Conservation (phyloP, 23 tunicate species). For the Ascidia mentula region DNA sequence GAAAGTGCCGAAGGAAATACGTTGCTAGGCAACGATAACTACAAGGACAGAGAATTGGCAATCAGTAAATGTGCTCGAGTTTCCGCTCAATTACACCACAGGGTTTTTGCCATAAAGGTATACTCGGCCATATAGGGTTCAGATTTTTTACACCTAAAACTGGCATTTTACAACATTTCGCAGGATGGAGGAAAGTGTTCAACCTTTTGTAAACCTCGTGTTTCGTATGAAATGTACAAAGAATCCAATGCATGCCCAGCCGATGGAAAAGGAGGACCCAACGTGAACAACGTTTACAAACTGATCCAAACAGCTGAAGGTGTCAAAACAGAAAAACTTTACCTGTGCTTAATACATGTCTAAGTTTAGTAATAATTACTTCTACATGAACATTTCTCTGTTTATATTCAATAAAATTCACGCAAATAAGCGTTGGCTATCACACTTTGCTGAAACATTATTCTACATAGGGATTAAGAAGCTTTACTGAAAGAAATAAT, state of each 20-base stretch:
- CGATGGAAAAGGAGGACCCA: background rate
- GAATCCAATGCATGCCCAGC: background rate
- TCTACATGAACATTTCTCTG: no score
- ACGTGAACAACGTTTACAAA: background rate
- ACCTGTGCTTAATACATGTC: no score
- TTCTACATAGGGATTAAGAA: no score
- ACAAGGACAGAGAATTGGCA: background rate
- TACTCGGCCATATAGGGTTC: background rate
- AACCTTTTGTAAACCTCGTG: background rate
- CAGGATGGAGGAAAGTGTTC: background rate
- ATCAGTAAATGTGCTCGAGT: background rate
- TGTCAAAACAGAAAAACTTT: no score
- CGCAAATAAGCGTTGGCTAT: no score
- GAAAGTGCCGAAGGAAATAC: background rate
- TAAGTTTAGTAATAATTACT: no score
- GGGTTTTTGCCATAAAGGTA: background rate
- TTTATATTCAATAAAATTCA: no score
- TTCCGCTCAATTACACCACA: background rate
- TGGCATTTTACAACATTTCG: no score
- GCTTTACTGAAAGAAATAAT: no score
- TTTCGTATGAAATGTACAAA: background rate
- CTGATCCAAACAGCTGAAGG: background rate
- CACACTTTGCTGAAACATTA: no score
- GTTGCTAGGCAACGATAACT: background rate
- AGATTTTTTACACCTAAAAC: no score